A percentile compares a stretch with the other conserved stretches of the same genome.
Conservation (phyloP, 2,888 invertebrate genomes). For the Ommatoiulus sabulosus region DNA sequence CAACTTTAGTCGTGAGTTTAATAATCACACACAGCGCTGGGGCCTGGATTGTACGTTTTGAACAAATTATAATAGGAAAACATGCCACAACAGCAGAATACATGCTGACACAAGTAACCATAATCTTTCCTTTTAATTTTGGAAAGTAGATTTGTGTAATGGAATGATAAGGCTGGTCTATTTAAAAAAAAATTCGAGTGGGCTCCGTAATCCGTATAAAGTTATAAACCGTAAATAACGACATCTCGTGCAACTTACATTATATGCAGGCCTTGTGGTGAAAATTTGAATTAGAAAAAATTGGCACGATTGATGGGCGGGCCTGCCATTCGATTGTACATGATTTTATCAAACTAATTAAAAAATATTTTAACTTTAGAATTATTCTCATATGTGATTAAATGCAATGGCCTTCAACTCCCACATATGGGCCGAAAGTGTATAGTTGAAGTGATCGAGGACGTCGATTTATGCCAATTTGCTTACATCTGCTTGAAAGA, state of each 20-base stretch:
- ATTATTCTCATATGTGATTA: background rate
- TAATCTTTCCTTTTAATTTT: background rate
- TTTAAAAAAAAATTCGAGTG: background rate
- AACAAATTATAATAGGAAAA: background rate
- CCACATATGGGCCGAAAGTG: conserved; percentile 3
- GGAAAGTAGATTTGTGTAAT: background rate
- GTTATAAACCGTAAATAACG: background rate
- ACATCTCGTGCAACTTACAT: background rate
- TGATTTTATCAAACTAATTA: background rate
- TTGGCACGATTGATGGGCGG: conserved; percentile 27
- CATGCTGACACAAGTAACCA: background rate
- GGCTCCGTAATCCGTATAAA: too few species aligned
- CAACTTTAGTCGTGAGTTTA: background rate
- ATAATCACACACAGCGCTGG: background rate
- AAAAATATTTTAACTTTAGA: conserved; percentile 6
- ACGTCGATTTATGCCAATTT: background rate
- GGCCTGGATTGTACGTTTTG: background rate
- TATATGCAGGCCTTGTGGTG: background rate
- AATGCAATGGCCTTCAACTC: background rate
- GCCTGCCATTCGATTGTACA: background rate
- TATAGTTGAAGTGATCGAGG: background rate
- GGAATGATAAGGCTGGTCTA: conserved; percentile 4
- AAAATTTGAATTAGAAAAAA: background rate
- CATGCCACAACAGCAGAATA: background rate
- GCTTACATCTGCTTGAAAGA: conserved; percentile 34